Evolutionary conservation across 2,797 vertebrate species (phyloP), one percentile per base, ranked within the genome.

Genomic region (Rhinophrynus dorsalis): DNA sequence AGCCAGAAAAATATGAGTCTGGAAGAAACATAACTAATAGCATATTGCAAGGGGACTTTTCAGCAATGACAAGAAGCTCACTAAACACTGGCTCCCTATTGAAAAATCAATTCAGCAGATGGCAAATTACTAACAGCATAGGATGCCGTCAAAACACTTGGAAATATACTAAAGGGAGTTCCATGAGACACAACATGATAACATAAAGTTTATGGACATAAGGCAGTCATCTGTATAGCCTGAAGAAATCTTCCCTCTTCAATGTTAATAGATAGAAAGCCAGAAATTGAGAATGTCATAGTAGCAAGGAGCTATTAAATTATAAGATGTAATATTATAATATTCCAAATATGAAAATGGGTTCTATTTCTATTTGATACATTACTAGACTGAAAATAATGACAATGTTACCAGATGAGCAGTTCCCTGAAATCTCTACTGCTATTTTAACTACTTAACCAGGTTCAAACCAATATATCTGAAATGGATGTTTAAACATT

Each of bases 161-260:
- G 33, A 51, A 2, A 58, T 55, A 30, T 54, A 9, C 0, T 1
- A 17, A 55, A 59, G 63, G 3, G 61, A 56, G 26, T 0, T 0
- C 18, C 18, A 55, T 32, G 48, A 55, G 8, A 69, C 20, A 38
- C 2, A 6, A 29, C 13, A 2, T 5, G 26, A 68, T 68, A 56
- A 50, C 29, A 61, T 48, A 63, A 50, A 50, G 18, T 57, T 47
- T 45, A 57, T 44, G 42, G 35, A 44, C 52, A 68, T 59, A 62
- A 42, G 10, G 45, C 32, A 60, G 30, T 58, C 18, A 68, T 68
- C 35, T 62, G 27, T 15, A 35, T 58, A 63, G 35, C 33, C 59
- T 13, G 42, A 26, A 51, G 66, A 51, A 2, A 76, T 26, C 15
- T 55, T 57, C 40, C 52, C 12, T 15, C 5, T 40, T 47, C 17